phyloP scores from a whole-genome alignment of 2,797 vertebrate species.

The Pagetopsis macropterus region DNA sequence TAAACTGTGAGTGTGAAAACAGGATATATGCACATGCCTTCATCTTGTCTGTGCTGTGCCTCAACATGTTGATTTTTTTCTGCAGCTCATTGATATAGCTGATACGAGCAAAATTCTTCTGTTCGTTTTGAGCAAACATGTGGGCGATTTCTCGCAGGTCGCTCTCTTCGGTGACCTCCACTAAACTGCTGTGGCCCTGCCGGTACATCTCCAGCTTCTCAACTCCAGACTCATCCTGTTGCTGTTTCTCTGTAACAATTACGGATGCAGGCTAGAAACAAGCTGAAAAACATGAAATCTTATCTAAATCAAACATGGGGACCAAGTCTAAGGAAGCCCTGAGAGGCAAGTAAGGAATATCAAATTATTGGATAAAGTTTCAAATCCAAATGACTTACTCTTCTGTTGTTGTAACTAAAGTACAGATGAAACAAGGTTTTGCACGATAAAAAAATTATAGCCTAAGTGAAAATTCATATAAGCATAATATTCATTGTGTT shows the following conservation, averaged over 20 bases:
- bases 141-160: not conserved
- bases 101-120: not conserved
- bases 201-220: slow-evolving; percentile 8
- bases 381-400: too few relatives aligned
- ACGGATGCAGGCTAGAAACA: not conserved
- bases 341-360: too few relatives aligned
- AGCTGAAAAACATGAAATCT: not conserved
- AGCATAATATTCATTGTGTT: too few relatives aligned
- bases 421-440: too few relatives aligned
- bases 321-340: too few relatives aligned
- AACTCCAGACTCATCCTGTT: not conserved
- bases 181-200: not conserved
- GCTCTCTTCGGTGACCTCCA: not conserved
- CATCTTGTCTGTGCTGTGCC: not conserved
- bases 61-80: not conserved
- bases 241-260: not conserved
- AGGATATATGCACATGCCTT: not conserved
- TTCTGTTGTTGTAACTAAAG: too few relatives aligned
- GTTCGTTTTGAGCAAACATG: not conserved
- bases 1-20: not conserved
- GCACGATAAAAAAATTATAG: too few relatives aligned
- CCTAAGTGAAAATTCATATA: too few relatives aligned
- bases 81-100: slow-evolving; percentile 11
- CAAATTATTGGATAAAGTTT: too few relatives aligned
- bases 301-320: not conserved